Base-by-base conservation (phyloP, 2,113 vertebrate species). In the Corythaixoides concolor region DNA sequence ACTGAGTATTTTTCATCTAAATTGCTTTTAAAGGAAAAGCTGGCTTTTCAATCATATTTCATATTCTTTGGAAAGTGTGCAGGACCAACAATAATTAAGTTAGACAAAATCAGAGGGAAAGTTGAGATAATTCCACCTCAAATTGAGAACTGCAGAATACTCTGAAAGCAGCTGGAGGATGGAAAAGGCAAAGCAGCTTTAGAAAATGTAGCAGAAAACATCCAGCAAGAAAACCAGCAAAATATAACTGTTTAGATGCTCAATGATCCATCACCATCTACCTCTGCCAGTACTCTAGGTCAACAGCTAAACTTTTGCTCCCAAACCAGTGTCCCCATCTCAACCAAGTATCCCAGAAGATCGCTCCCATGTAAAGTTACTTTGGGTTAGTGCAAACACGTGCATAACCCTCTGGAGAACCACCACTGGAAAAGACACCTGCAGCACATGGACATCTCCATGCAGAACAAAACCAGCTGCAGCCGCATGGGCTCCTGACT, bases 81-180 rank as follows among this genome's bases (percentile, higher is more conserved):
- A 75, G 43, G n/a, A 63, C 26, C 0, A 0, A 68, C 68, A 72
- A 16, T 24, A 81, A 94, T 32, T 33, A 89, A 53, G 26, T 64
- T 27, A 62, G 67, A 59, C 52, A 76, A 92, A 95, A 85, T 86
- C 82, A 83, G 83, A 94, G 59, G n/a, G 70, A 79, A 94, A 86
- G 41, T 1, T 19, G 23, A 95, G 78, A 70, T 12, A 37, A 80
- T 50, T 88, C 35, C 59, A 60, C 35, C 47, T 63, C 68, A 43
- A 82, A 83, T 6, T 72, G 9, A 69, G 43, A 94, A 43, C 12
- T 69, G 41, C 35, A 90, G 59, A 85, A 59, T 15, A 62, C 21
- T 27, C 37, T 37, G 33, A 82, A 50, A 85, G 24, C 50, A 76
- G 52, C 26, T 77, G 63, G 8, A 75, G 15, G 23, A 50, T 20